Evolutionary conservation across 2,797 vertebrate species (phyloP).

Genomic region (Poeciliopsis presidionis): DNA sequence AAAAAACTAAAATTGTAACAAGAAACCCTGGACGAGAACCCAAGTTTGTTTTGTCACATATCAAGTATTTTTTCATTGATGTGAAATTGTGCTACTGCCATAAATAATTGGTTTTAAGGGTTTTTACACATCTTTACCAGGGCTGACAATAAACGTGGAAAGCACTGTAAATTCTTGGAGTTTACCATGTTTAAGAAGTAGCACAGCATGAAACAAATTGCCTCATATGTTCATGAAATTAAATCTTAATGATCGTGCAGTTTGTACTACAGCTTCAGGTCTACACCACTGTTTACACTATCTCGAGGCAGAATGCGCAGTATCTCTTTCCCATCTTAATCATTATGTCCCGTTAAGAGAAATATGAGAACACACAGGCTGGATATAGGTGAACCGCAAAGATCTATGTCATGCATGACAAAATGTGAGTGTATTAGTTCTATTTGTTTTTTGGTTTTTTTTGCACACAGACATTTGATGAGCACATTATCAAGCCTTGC

Average conservation of each 20-base stretch:
- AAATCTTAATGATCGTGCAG: constrained; percentile 65
- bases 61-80: not conserved
- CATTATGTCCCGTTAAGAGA: constrained; percentile 62
- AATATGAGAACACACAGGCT: constrained; percentile 47
- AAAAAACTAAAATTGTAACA: not conserved
- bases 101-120: not conserved
- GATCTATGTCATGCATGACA: constrained; percentile 36
- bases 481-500: constrained; percentile 39
- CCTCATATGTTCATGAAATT: constrained; percentile 48
- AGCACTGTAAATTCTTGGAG: constrained; percentile 1
- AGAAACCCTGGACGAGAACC: not conserved
- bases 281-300: constrained; percentile 62
- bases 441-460: not conserved
- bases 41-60: not conserved
- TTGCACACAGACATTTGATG: not conserved
- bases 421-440: constrained; percentile 18
- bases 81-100: not conserved
- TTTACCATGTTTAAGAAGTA: not conserved
- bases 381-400: constrained; percentile 51
- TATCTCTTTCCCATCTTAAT: constrained; percentile 73
- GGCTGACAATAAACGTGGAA: not conserved
- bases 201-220: constrained; percentile 40
- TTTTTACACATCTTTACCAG: not conserved
- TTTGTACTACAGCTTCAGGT: constrained; percentile 53
- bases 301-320: constrained; percentile 63